Conservation (phyloP, 2,113 vertebrate genomes). For the Menidia beryllina region DNA sequence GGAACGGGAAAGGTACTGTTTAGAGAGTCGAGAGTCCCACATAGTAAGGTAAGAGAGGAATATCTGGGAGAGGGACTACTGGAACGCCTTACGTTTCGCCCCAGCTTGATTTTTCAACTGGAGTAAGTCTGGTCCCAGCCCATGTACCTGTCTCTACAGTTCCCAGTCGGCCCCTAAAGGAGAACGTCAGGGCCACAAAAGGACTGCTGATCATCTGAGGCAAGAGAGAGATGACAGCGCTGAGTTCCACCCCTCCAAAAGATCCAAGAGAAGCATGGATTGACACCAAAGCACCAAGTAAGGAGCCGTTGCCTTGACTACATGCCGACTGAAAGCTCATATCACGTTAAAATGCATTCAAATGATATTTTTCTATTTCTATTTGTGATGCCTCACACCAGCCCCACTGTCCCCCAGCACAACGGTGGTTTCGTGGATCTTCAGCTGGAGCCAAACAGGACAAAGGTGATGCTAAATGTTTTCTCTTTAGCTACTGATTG, state of each 20-base stretch:
- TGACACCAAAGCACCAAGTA: constrained; percentile 85
- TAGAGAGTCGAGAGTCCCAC: constrained; percentile 48
- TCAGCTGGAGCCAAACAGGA: no score
- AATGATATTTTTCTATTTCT: no score
- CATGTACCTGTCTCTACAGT: no score
- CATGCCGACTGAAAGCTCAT: background rate
- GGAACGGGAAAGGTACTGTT: constrained; percentile 45
- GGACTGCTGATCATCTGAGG: constrained; percentile 27
- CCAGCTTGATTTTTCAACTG: no score
- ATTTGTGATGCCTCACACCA: no score
- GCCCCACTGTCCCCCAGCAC: no score
- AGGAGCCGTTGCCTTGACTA: constrained; percentile 32
- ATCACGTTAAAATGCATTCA: no score
- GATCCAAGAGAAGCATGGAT: constrained; percentile 89
- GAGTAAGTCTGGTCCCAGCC: constrained; percentile 24
- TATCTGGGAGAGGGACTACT: constrained; percentile 41
- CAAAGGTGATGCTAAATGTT: no score
- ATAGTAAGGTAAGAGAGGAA: constrained; percentile 41
- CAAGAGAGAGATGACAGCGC: constrained; percentile 47
- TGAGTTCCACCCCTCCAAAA: constrained; percentile 79
- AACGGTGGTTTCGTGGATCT: no score
- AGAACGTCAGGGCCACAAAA: constrained; percentile 64
- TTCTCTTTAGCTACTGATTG: no score
- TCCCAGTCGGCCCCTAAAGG: background rate
- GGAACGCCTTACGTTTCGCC: no score